Conservation (phyloP, 2,797 vertebrate genomes). For the Hypotaenidia philippensis region DNA sequence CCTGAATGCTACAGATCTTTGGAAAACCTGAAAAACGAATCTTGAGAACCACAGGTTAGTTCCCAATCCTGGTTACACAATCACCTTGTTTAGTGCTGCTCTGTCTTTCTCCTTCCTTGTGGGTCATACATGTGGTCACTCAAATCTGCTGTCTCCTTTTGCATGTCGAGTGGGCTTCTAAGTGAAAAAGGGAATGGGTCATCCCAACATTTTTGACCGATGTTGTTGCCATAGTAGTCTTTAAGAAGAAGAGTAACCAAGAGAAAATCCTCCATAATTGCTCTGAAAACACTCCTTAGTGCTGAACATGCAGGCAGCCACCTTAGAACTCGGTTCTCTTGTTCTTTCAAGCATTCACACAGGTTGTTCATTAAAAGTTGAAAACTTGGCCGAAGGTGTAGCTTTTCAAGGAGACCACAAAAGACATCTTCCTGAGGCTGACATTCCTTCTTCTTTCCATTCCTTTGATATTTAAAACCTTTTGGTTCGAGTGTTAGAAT, state of each 20-base stretch:
- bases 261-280: not conserved
- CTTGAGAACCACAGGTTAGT: not conserved
- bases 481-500: not conserved
- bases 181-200: not conserved
- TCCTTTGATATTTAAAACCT: slow-evolving; percentile 17
- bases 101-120: not conserved
- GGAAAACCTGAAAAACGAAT: not conserved
- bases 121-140: not conserved
- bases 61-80: not conserved
- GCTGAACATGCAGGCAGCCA: not conserved
- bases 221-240: not conserved
- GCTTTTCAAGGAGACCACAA: not conserved
- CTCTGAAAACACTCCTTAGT: not conserved
- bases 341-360: not conserved
- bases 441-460: not conserved
- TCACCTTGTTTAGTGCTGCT: not conserved
- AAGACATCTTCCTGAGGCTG: not conserved
- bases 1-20: not conserved
- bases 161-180: not conserved
- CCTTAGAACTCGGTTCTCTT: not conserved
- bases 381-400: not conserved
- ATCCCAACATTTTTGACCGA: not conserved
- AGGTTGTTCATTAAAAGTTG: not conserved
- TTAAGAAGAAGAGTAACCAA: not conserved
- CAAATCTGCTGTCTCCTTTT: not conserved